Evolutionary conservation across 2,888 invertebrate genomes (phyloP).

Genomic region (Desoria tigrina): DNA sequence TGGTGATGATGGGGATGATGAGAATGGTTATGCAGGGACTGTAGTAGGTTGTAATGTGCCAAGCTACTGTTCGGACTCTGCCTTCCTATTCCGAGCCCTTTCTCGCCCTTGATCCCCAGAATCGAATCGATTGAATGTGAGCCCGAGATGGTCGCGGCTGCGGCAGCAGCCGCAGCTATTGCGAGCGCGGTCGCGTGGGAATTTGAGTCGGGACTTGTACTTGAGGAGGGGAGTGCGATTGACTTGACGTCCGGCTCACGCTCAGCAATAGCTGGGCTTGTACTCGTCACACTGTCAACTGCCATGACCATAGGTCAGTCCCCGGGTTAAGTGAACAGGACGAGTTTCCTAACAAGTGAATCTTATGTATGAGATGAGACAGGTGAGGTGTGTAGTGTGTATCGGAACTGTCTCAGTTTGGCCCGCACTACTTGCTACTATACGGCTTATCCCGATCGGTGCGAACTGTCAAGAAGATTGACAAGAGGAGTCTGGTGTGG

Average conservation of each 20-base stretch:
- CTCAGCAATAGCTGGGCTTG: constrained; percentile 48
- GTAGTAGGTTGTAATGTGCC: constrained; percentile 22
- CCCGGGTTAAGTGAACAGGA: no score
- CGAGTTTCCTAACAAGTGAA: no score
- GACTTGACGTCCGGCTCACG: constrained; percentile 43
- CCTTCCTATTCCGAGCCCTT: neutral
- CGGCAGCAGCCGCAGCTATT: constrained; percentile 4
- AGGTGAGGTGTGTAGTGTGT: no score
- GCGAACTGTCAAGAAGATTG: constrained; percentile 1
- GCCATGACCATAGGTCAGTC: constrained; percentile 41
- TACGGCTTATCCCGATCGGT: neutral
- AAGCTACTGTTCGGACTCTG: constrained; percentile 11
- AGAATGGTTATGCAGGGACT: constrained; percentile 26
- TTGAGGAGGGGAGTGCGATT: constrained; percentile 32
- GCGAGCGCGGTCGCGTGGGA: constrained; percentile 20
- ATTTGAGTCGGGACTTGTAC: constrained; percentile 29
- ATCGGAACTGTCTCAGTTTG: no score
- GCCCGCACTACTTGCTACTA: no score
- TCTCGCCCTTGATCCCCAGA: constrained; percentile 45
- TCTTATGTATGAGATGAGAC: no score
- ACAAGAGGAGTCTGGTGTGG: neutral
- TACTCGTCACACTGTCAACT: constrained; percentile 49
- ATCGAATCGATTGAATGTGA: constrained; percentile 52
- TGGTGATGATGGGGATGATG: constrained; percentile 28
- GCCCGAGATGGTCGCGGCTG: constrained; percentile 19